Conservation (phyloP, 2,888 invertebrate species). For the Escarpia spicata region DNA sequence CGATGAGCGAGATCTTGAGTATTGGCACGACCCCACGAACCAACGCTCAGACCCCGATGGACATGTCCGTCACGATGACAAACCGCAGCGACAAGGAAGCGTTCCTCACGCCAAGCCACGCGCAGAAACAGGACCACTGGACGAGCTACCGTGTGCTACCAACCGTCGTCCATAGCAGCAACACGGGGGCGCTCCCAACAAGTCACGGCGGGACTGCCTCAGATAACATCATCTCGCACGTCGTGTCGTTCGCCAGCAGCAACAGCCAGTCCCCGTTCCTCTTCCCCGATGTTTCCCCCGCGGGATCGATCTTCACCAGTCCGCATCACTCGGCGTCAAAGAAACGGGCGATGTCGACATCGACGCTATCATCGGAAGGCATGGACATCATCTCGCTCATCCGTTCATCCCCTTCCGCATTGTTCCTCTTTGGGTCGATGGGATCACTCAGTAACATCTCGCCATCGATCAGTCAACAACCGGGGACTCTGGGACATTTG, state of each 20-base stretch:
- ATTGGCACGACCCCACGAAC: constrained; percentile 31
- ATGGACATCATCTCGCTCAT: constrained; percentile 65
- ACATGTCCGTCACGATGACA: background rate
- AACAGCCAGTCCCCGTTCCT: constrained; percentile 29
- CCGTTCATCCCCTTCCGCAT: constrained; percentile 66
- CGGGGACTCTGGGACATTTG: constrained; percentile 61
- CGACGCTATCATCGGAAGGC: constrained; percentile 58
- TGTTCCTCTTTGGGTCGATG: constrained; percentile 53
- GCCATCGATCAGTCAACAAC: constrained; percentile 50
- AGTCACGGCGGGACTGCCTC: constrained; percentile 21
- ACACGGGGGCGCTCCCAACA: background rate
- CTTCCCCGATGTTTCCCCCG: constrained; percentile 30
- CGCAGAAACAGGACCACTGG: constrained; percentile 32
- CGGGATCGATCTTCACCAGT: constrained; percentile 28
- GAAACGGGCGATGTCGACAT: constrained; percentile 47
- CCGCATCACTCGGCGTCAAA: constrained; percentile 34
- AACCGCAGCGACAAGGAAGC: constrained; percentile 19
- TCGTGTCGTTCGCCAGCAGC: background rate
- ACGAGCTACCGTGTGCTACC: constrained; percentile 33
- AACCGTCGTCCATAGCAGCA: background rate
- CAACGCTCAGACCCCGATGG: background rate
- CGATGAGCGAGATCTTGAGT: constrained; percentile 33
- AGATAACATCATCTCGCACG: constrained; percentile 22
- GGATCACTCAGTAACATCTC: constrained; percentile 56
- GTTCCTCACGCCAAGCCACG: constrained; percentile 32